These are phyloP conservation scores for Andricus curvator DNA, from an alignment of 2,888 invertebrate species.

Conservation along the genomic window DNA sequence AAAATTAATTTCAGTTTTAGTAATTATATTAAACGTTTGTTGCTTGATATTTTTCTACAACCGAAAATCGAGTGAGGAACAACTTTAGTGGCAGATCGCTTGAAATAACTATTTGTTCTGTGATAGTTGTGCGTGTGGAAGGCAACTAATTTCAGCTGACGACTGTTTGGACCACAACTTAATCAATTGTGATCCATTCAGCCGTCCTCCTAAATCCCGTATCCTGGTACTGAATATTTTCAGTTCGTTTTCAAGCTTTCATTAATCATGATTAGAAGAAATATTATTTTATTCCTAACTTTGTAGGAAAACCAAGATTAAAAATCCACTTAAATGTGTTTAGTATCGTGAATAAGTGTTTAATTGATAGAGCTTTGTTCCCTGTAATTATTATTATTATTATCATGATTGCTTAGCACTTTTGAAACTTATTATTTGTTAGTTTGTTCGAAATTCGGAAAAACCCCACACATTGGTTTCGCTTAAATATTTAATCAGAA, in stretches of 20 bases:
- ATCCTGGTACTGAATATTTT: conserved; percentile 52
- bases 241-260: conserved; percentile 9
- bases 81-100: conserved; percentile 51
- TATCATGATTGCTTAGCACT: background rate
- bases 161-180: conserved; percentile 70
- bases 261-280: conserved; percentile 3
- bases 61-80: conserved; percentile 29
- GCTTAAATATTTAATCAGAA: background rate
- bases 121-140: conserved; percentile 78
- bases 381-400: background rate
- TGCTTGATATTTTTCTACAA: conserved; percentile 27
- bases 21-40: background rate
- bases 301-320: background rate
- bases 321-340: background rate
- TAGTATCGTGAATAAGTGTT: background rate
- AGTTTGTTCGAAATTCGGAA: background rate
- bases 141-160: conserved; percentile 69
- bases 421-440: background rate
- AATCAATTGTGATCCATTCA: conserved; percentile 68
- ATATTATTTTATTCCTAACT: background rate
- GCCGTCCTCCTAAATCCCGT: conserved; percentile 62
- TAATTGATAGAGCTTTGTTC: background rate
- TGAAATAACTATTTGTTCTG: conserved; percentile 78
- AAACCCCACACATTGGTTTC: background rate
- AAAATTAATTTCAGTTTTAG: background rate